These are phyloP conservation scores for Entelurus aequoreus DNA, from an alignment of 2,113 vertebrate genomes.

Conservation along the genomic window DNA sequence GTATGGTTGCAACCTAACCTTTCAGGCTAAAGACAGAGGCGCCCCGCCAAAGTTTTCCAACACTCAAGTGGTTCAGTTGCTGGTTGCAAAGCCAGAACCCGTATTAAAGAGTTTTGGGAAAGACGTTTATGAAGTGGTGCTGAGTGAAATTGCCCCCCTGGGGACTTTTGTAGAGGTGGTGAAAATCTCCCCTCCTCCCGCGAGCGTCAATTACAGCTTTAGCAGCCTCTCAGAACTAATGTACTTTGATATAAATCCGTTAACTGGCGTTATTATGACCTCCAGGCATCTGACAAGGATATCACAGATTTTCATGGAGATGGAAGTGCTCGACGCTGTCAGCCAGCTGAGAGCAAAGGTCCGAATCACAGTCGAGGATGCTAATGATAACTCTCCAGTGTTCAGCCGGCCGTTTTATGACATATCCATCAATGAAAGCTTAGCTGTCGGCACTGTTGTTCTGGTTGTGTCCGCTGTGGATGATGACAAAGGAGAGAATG, in stretches of 20 bases:
- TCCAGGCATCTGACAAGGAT: slow-evolving; percentile 73
- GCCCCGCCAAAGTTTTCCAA: slow-evolving; percentile 86
- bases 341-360: slow-evolving; percentile 76
- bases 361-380: slow-evolving; percentile 82
- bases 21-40: slow-evolving; percentile 93
- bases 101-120: slow-evolving; percentile 77
- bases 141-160: slow-evolving; percentile 92
- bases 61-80: slow-evolving; percentile 76
- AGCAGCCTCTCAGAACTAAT: slow-evolving; percentile 71
- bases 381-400: slow-evolving; percentile 86
- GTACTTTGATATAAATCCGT: slow-evolving; percentile 85
- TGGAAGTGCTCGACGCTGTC: slow-evolving; percentile 76
- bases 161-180: slow-evolving; percentile 82
- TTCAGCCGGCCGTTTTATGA: slow-evolving; percentile 81
- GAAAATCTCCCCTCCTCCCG: slow-evolving; percentile 75
- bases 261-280: slow-evolving; percentile 85
- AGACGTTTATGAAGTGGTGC: slow-evolving; percentile 76
- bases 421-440: slow-evolving; percentile 82
- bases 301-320: slow-evolving; percentile 77
- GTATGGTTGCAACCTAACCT: slow-evolving; percentile 86
- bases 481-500: slow-evolving; percentile 88
- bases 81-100: slow-evolving; percentile 73
- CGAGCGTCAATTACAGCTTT: slow-evolving; percentile 81
- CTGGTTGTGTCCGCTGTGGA: slow-evolving; percentile 83
- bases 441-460: slow-evolving; percentile 77